Evolutionary conservation across 2,113 vertebrate genomes (phyloP), one percentile per base, ranked within the genome.

Genomic region (Pelmatolapia mariae): DNA sequence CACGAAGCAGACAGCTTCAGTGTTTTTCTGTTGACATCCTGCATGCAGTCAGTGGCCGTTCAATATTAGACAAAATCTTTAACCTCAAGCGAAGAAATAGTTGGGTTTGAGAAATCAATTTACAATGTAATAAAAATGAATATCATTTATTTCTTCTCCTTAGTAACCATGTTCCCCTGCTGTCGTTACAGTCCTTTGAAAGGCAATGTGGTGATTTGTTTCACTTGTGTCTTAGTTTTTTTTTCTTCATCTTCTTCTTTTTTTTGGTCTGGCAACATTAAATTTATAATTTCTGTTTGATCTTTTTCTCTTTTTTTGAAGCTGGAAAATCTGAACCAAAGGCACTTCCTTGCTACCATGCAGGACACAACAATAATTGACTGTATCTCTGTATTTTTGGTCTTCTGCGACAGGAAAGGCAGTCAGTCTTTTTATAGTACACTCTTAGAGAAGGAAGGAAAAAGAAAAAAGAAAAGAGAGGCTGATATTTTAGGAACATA

Each of bases 301-400:
- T 85, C 24, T 86, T 96, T 98, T 97, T 33, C 7, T 84, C 16
- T 87, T 96, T 98, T 97, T 98, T 97, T 97, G 97, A 98, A 97
- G 97, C 97, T 98, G 97, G 97, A 98, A 86, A 97, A 96, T 97
- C 97, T 95, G 96, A 98, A 98, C 97, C 97, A 97, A 99, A 99
- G 98, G 98, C 98, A 99, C 98, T 98, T 98, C 96, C 97, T 98
- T 97, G 97, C 97, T 97, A 96, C 97, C 97, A 96, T 96, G 97
- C 97, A 98, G 97, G 97, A 96, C 96, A 96, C 96, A 93, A 97
- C 95, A 96, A 97, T 96, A 95, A 95, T 94, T 90, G 91, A 94
- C 96, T 96, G 96, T 68, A 90, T 96, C 92, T 92, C 81, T 89
- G 89, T 93, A 87, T 95, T 95, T 99, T 98, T 98, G 98, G 97